phyloP scores from a whole-genome alignment of 2,113 vertebrate species.

The Polypterus bichir region DNA sequence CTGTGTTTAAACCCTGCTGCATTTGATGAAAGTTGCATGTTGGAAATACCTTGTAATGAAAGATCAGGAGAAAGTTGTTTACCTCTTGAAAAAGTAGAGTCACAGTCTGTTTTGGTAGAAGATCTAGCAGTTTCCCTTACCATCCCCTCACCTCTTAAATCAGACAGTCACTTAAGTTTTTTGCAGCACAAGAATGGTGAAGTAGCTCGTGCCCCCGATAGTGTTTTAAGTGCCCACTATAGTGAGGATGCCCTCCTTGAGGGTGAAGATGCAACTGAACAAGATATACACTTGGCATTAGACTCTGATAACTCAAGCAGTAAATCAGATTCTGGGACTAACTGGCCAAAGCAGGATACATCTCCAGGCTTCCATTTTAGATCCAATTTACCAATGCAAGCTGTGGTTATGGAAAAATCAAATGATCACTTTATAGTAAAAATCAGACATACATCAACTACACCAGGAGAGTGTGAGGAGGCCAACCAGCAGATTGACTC shows the following conservation, averaged over 20 bases:
- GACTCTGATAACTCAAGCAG: conserved; percentile 88
- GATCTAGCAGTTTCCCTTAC: conserved; percentile 90
- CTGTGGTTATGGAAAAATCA: conserved; percentile 87
- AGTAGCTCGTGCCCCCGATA: conserved; percentile 54
- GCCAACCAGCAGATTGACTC: no score
- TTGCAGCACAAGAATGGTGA: conserved; percentile 47
- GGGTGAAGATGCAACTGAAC: conserved; percentile 80
- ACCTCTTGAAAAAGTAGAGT: conserved; percentile 40
- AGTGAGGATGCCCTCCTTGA: conserved; percentile 79
- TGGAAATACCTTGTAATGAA: conserved; percentile 66
- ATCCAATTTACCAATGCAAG: conserved; percentile 79
- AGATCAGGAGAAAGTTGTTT: conserved; percentile 35
- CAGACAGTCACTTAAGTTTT: conserved; percentile 88
- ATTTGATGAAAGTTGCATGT: conserved; percentile 85
- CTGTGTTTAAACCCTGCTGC: conserved; percentile 64
- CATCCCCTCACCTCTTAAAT: conserved; percentile 88
- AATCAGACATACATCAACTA: conserved; percentile 58
- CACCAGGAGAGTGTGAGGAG: conserved; percentile 1
- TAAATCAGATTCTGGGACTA: conserved; percentile 55
- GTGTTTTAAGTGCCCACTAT: conserved; percentile 75
- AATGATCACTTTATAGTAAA: conserved; percentile 92
- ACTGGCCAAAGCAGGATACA: conserved; percentile 35
- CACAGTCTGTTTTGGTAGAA: conserved; percentile 77
- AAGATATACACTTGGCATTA: conserved; percentile 83
- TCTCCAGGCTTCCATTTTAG: conserved; percentile 62